These are phyloP conservation scores for Clytia hemisphaerica DNA, from an alignment of 30 jellyfish, hydroid and myxozoan species.

Conservation along the genomic window DNA sequence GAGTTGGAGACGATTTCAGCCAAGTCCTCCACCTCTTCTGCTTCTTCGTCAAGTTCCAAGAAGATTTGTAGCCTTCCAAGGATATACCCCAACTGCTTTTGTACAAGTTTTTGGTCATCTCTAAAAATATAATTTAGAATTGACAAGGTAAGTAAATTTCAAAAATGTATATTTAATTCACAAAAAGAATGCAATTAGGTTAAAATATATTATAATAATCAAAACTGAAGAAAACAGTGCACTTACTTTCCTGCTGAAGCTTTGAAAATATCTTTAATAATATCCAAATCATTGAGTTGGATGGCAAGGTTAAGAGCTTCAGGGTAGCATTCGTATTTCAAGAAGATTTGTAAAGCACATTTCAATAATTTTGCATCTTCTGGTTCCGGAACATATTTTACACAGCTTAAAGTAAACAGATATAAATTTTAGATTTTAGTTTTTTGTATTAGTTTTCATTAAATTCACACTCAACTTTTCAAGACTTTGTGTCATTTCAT, in stretches of 20 bases:
- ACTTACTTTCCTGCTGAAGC: constrained; percentile 63
- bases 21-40: constrained; percentile 73
- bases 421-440: too few species aligned
- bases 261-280: constrained; percentile 61
- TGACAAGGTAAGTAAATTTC: background rate
- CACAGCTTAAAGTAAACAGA: constrained; percentile 53
- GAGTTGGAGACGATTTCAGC: constrained; percentile 74
- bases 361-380: constrained; percentile 74
- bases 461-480: too few species aligned
- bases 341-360: constrained; percentile 61
- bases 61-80: constrained; percentile 81
- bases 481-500: too few species aligned
- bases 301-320: constrained; percentile 81
- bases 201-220: background rate
- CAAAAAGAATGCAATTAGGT: background rate
- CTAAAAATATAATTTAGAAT: constrained; percentile 23
- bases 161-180: background rate
- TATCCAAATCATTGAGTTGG: constrained; percentile 67
- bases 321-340: constrained; percentile 58
- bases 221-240: background rate
- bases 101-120: constrained; percentile 64
- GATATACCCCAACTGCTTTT: constrained; percentile 80
- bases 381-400: constrained; percentile 90
- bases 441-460: too few species aligned
- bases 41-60: constrained; percentile 76